These are phyloP conservation scores for Bubo scandiacus DNA, from an alignment of 2,113 vertebrate genomes.

Conservation along the genomic window DNA sequence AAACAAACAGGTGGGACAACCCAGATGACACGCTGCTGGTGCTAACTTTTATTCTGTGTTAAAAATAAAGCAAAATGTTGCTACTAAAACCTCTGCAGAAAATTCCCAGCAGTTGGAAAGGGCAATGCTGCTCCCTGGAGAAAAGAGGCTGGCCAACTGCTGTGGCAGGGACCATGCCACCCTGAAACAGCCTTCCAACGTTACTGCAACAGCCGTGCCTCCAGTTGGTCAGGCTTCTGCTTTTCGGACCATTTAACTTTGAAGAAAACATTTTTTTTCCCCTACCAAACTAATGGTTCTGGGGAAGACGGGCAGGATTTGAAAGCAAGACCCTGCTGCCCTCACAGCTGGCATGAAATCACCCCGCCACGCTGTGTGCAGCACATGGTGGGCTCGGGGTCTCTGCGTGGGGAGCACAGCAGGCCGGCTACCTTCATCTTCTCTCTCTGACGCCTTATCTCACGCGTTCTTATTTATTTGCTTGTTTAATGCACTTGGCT, in stretches of 20 bases:
- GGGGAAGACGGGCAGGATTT: background rate
- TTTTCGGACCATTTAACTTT: background rate
- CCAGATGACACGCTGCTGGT: background rate
- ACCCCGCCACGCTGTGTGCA: background rate
- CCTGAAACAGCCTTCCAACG: background rate
- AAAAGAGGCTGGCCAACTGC: background rate
- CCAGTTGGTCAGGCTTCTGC: background rate
- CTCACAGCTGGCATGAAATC: background rate
- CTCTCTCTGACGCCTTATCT: background rate
- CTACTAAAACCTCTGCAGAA: constrained; percentile 18
- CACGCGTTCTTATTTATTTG: background rate
- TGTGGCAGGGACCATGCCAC: background rate
- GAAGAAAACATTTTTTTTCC: background rate
- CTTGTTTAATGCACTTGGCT: constrained; percentile 12
- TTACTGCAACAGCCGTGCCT: background rate
- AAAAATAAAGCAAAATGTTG: constrained; percentile 29
- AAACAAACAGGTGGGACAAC: background rate
- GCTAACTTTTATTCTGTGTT: background rate
- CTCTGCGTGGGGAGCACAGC: background rate
- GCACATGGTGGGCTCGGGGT: background rate
- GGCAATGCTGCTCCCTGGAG: background rate
- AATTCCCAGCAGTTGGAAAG: constrained; percentile 34
- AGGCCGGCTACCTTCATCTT: background rate
- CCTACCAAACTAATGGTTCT: fast-evolving
- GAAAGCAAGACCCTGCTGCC: background rate